Conservation (phyloP, 2,797 vertebrate species). For the Aratinga solstitialis region DNA sequence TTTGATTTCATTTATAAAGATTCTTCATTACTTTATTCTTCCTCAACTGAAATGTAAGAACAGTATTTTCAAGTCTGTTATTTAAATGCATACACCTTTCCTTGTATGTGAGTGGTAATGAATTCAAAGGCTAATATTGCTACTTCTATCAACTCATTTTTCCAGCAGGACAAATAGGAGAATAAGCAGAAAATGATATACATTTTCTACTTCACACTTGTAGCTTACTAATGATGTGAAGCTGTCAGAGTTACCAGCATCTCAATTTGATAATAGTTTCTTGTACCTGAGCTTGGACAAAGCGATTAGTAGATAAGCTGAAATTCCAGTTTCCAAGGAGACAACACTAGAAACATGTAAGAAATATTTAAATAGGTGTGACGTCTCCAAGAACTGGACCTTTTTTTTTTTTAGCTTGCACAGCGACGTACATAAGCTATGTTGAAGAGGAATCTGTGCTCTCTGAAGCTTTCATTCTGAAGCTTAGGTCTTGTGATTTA, state of each 20-base stretch:
- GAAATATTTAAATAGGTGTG: conserved; percentile 29
- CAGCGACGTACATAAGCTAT: background rate
- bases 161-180: conserved; percentile 3
- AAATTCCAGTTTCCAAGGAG: conserved; percentile 64
- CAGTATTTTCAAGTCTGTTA: background rate
- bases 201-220: background rate
- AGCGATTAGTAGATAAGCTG: conserved; percentile 25
- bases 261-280: conserved; percentile 39
- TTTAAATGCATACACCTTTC: background rate
- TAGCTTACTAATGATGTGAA: conserved; percentile 34
- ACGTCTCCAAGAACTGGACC: background rate
- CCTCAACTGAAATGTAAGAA: background rate
- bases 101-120: background rate
- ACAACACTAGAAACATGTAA: conserved; percentile 24
- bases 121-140: conserved; percentile 4
- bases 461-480: background rate
- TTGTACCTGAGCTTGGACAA: background rate
- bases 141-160: background rate
- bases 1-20: background rate
- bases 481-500: background rate
- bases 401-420: background rate
- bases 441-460: background rate
- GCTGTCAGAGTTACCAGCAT: conserved; percentile 19
- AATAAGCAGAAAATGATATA: conserved; percentile 42
- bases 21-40: background rate